Conservation (phyloP, 2,888 invertebrate species). For the Lamellibrachia satsuma region DNA sequence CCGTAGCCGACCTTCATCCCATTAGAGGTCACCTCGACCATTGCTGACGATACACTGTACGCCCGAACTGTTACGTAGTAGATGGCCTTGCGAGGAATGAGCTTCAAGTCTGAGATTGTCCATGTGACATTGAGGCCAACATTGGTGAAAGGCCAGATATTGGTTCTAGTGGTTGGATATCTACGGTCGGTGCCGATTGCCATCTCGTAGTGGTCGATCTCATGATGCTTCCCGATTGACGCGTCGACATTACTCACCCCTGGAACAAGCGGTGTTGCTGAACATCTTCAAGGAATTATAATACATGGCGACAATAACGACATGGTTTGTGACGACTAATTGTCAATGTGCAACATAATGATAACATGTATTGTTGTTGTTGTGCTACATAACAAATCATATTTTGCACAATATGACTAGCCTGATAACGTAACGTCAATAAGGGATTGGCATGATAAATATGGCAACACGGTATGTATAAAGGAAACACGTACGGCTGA, state of each 20-base stretch:
- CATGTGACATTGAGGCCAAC: conserved; percentile 33
- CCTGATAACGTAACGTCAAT: too few species aligned
- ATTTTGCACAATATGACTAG: too few species aligned
- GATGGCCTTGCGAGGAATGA: conserved; percentile 28
- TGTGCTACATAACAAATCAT: too few species aligned
- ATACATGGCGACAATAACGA: too few species aligned
- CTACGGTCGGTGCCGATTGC: conserved; percentile 35
- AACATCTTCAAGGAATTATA: not conserved
- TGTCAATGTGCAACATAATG: too few species aligned
- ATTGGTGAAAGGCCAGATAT: conserved; percentile 31
- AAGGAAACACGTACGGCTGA: not conserved
- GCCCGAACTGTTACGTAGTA: conserved; percentile 36
- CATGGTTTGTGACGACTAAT: too few species aligned
- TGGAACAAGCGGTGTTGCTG: not conserved
- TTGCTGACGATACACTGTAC: conserved; percentile 28
- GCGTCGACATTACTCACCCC: conserved; percentile 13
- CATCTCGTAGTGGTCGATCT: conserved; percentile 33
- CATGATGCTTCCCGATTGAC: conserved; percentile 25
- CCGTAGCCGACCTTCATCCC: conserved; percentile 32
- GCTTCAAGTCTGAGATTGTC: conserved; percentile 25
- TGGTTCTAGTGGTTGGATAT: conserved; percentile 30
- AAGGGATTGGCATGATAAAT: too few species aligned
- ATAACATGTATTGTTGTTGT: too few species aligned
- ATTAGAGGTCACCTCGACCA: conserved; percentile 33
- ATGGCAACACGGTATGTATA: too few species aligned